phyloP scores from a whole-genome alignment of 37 sponge, comb jelly and placozoan species.

The Axinella damicornis region DNA sequence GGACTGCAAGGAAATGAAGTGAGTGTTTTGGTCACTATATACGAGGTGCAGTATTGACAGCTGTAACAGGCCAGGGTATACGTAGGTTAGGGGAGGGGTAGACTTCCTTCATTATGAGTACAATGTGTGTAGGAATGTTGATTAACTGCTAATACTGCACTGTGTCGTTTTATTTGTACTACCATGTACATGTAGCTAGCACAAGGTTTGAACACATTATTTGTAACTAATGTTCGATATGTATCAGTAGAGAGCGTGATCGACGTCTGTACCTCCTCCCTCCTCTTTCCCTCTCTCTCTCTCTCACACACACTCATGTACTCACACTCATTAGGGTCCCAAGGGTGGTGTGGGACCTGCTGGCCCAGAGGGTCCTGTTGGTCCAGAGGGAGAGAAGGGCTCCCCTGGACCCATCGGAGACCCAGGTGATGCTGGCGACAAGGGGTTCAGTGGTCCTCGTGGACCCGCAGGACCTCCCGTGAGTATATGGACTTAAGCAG shows the following conservation, averaged over 20 bases:
- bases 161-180: no score
- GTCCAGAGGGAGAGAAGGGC: slow-evolving; percentile 69
- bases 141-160: no score
- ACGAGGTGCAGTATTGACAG: neutral
- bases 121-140: no score
- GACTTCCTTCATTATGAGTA: no score
- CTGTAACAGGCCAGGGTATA: no score
- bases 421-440: slow-evolving; percentile 35
- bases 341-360: slow-evolving; percentile 47
- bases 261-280: no score
- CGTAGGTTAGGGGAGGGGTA: no score
- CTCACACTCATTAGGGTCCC: slow-evolving; percentile 63
- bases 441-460: slow-evolving; percentile 34
- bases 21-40: neutral
- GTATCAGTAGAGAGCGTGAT: no score
- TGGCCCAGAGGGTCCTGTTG: slow-evolving; percentile 37
- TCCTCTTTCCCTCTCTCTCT: no score
- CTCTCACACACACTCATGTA: no score
- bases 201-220: neutral
- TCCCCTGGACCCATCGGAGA: slow-evolving; percentile 45
- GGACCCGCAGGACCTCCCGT: slow-evolving; percentile 74
- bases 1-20: slow-evolving; percentile 63
- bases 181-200: no score
- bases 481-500: neutral
- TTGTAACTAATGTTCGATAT: no score